Evolutionary conservation across 2,888 invertebrate species (phyloP).

Genomic region (Andrena minutula): DNA sequence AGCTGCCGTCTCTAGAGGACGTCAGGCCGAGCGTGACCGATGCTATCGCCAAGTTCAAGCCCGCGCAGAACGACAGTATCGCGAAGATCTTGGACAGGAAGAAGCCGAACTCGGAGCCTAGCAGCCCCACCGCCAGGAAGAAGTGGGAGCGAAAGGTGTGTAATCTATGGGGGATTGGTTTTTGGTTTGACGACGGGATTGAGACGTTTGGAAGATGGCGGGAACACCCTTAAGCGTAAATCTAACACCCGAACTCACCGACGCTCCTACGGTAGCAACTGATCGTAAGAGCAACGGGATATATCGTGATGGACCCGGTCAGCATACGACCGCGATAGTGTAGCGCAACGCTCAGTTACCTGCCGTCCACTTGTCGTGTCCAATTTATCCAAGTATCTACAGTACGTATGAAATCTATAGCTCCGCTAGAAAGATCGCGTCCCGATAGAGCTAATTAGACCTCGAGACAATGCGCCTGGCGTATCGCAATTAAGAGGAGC

Average conservation of each 20-base stretch:
- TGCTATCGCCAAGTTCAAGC: slow-evolving; percentile 81
- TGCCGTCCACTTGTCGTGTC: not conserved
- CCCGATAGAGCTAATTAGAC: slow-evolving; percentile 1
- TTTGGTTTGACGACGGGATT: not conserved
- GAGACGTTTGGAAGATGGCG: not conserved
- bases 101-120: slow-evolving; percentile 83
- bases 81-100: slow-evolving; percentile 82
- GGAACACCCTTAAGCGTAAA: too few species aligned
- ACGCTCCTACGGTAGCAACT: not conserved
- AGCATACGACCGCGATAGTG: slow-evolving; percentile 7
- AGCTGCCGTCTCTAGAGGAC: slow-evolving; percentile 89
- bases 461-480: not conserved
- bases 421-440: not conserved
- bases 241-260: too few species aligned
- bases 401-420: not conserved
- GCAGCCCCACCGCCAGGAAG: slow-evolving; percentile 83
- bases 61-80: slow-evolving; percentile 82
- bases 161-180: not conserved
- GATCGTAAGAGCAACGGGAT: not conserved
- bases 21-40: slow-evolving; percentile 86
- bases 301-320: slow-evolving; percentile 6
- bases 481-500: not conserved
- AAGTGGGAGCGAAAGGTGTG: slow-evolving; percentile 84
- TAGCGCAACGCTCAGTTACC: not conserved
- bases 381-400: slow-evolving; percentile 3